phyloP scores from a whole-genome alignment of 2,113 vertebrate species.

The Syngnathus typhle region DNA sequence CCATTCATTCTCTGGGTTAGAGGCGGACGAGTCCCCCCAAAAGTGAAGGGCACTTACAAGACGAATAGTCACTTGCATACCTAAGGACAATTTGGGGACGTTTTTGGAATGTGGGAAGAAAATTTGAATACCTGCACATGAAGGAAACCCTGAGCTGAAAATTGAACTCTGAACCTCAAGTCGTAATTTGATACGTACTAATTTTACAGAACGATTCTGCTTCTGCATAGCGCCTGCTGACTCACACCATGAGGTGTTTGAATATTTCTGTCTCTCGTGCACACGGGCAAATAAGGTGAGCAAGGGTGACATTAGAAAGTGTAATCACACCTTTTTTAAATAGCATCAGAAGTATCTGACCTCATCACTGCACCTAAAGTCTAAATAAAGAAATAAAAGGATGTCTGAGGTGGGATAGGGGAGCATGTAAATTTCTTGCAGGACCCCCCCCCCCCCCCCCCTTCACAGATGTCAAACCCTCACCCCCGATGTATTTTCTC shows the following conservation, averaged over 20 bases:
- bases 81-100: too few relatives aligned
- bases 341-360: background rate
- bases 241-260: background rate
- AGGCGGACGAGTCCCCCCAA: too few relatives aligned
- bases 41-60: too few relatives aligned
- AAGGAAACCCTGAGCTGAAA: too few relatives aligned
- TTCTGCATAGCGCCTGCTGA: background rate
- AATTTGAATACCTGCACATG: too few relatives aligned
- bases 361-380: background rate
- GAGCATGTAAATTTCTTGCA: conserved; percentile 1
- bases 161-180: background rate
- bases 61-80: too few relatives aligned
- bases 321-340: background rate
- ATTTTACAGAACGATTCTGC: background rate
- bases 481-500: conserved; percentile 16
- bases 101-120: background rate
- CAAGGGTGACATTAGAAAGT: background rate
- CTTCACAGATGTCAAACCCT: too few relatives aligned
- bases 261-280: background rate
- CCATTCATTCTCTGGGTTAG: background rate
- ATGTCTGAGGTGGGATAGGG: conserved; percentile 10
- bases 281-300: background rate
- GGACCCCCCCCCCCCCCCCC: too few relatives aligned
- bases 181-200: background rate
- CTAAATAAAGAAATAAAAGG: conserved; percentile 22